These are phyloP conservation scores for Danio tinwini DNA, from an alignment of 2,797 vertebrate species.

Conservation along the genomic window DNA sequence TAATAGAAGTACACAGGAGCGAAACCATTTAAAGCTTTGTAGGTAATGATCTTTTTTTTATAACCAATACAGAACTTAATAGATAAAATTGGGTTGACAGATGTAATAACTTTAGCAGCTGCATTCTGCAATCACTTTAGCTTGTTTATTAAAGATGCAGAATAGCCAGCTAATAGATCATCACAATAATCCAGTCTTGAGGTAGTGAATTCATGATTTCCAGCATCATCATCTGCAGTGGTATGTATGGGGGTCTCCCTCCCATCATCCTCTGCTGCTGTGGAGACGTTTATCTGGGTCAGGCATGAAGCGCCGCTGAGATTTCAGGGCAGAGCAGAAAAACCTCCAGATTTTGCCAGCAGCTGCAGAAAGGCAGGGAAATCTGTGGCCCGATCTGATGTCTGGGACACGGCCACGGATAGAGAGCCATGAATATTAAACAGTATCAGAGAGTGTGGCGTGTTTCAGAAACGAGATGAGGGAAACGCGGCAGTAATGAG, in stretches of 20 bases:
- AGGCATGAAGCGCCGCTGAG: slow-evolving; percentile 40
- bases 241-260: slow-evolving; percentile 46
- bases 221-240: slow-evolving; percentile 25
- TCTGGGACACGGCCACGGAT: not conserved
- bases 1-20: no score
- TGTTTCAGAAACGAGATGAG: not conserved
- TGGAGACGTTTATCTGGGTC: slow-evolving; percentile 60
- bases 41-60: no score
- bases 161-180: no score
- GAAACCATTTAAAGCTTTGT: no score
- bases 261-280: slow-evolving; percentile 28
- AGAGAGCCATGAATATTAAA: slow-evolving; percentile 19
- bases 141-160: no score
- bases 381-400: slow-evolving; percentile 14
- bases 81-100: no score
- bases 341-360: slow-evolving; percentile 39
- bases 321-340: slow-evolving; percentile 44
- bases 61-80: no score
- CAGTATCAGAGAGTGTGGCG: not conserved
- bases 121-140: no score
- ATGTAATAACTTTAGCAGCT: no score
- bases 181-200: no score
- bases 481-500: not conserved
- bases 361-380: slow-evolving; percentile 27
- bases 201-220: no score